Conservation (phyloP, 2,888 invertebrate species). For the Pyrgus malvae region DNA sequence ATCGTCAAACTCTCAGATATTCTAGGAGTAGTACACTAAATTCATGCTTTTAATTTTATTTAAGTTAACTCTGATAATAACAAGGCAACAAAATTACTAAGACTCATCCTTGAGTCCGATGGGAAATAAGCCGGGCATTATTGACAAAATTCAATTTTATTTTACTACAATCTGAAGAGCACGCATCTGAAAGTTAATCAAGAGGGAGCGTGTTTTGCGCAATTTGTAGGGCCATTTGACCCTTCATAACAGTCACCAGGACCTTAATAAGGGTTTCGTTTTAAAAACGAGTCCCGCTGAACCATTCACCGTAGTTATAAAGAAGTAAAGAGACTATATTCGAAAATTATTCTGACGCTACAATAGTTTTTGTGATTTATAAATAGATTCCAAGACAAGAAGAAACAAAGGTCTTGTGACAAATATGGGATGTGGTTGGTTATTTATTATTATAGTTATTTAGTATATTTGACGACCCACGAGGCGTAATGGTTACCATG, state of each 20-base stretch:
- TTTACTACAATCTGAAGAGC: constrained; percentile 58
- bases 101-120: not conserved
- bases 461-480: too few species aligned
- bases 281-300: constrained; percentile 17
- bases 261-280: constrained; percentile 13
- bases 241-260: constrained; percentile 58
- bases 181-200: constrained; percentile 64
- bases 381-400: too few species aligned
- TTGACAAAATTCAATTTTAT: constrained; percentile 57
- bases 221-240: constrained; percentile 69
- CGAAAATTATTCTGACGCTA: too few species aligned
- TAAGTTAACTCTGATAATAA: not conserved
- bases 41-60: too few species aligned
- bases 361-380: too few species aligned
- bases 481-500: too few species aligned
- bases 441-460: too few species aligned
- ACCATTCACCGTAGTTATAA: not conserved
- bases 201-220: constrained; percentile 60
- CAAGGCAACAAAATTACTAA: not conserved
- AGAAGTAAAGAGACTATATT: too few species aligned
- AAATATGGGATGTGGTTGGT: too few species aligned
- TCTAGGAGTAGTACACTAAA: too few species aligned
- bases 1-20: too few species aligned
- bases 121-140: constrained; percentile 29
- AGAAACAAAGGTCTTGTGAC: too few species aligned